Percentiles rank a stretch among this genome's conserved stretches.
phyloP scores from a whole-genome alignment of 2,113 vertebrate species.

The Pteruthius melanotis region DNA sequence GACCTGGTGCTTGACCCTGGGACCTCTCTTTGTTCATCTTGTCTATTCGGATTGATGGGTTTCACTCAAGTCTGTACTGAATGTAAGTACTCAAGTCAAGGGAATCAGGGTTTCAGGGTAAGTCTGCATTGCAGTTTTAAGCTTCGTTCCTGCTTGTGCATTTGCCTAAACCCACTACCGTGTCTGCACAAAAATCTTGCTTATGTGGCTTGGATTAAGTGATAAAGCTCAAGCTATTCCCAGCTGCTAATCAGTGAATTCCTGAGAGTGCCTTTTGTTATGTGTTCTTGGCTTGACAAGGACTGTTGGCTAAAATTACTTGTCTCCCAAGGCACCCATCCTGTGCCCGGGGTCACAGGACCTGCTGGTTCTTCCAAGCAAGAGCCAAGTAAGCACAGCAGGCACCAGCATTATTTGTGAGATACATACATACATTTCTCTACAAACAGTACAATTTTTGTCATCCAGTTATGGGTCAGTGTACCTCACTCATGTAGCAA shows the following conservation, averaged over 20 bases:
- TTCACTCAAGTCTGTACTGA: not conserved
- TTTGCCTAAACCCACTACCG: not conserved
- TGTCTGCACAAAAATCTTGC: not conserved
- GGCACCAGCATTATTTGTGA: not conserved
- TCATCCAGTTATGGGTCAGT: not conserved
- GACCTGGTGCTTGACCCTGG: not conserved
- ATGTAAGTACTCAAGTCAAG: not conserved
- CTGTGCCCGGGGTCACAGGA: not conserved
- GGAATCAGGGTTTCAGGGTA: not conserved
- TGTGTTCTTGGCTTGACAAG: not conserved
- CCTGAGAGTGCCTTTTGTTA: slow-evolving; percentile 20
- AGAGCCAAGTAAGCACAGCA: not conserved
- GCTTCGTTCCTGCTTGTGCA: not conserved
- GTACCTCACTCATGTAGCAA: not conserved
- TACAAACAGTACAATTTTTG: not conserved
- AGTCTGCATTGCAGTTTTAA: not conserved
- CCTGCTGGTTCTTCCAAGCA: not conserved
- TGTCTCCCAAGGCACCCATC: not conserved
- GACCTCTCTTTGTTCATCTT: not conserved
- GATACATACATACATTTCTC: not conserved
- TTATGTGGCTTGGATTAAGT: slow-evolving; percentile 1
- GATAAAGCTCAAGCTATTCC: not conserved
- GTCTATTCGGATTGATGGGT: not conserved
- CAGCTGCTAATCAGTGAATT: slow-evolving; percentile 10
- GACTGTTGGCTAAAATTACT: not conserved